Percentiles rank a stretch among this genome's conserved stretches.
These are phyloP conservation scores for Chorisops tibialis DNA, from an alignment of 2,888 invertebrate species.

Conservation along the genomic window DNA sequence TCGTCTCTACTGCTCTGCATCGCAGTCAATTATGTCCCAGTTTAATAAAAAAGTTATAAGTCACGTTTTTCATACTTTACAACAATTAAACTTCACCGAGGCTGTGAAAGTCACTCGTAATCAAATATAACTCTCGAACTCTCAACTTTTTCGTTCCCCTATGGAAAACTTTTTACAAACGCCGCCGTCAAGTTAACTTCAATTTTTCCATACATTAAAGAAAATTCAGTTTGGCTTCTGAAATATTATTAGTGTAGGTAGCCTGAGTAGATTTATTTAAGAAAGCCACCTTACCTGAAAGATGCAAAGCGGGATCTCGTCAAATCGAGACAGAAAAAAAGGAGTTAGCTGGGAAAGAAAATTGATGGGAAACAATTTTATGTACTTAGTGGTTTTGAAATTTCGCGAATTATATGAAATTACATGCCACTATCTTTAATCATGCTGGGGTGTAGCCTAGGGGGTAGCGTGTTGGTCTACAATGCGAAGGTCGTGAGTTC, in stretches of 20 bases:
- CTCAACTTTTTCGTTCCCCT: no score
- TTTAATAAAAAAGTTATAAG: conserved; percentile 9
- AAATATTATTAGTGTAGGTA: neutral
- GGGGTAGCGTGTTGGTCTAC: no score
- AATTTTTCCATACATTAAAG: neutral
- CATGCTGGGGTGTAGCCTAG: no score
- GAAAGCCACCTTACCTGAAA: conserved; percentile 3
- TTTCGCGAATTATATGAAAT: no score
- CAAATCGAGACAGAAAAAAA: conserved; percentile 2
- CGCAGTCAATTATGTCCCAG: conserved; percentile 10
- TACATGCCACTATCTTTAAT: no score
- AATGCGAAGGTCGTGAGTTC: no score
- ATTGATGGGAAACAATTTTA: no score
- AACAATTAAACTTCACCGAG: conserved; percentile 17
- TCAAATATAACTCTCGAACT: conserved; percentile 6
- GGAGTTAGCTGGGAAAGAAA: no score
- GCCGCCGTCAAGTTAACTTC: neutral
- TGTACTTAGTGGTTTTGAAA: no score
- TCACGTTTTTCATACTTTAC: conserved; percentile 16
- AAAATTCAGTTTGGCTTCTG: neutral
- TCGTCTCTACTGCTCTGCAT: neutral
- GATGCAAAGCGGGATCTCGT: conserved; percentile 16
- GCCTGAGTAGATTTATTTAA: neutral
- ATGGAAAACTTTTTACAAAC: neutral
- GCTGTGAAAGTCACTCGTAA: conserved; percentile 9